These are phyloP conservation scores for Leptopilina syphax DNA, from an alignment of 2,888 invertebrate species.

Conservation along the genomic window DNA sequence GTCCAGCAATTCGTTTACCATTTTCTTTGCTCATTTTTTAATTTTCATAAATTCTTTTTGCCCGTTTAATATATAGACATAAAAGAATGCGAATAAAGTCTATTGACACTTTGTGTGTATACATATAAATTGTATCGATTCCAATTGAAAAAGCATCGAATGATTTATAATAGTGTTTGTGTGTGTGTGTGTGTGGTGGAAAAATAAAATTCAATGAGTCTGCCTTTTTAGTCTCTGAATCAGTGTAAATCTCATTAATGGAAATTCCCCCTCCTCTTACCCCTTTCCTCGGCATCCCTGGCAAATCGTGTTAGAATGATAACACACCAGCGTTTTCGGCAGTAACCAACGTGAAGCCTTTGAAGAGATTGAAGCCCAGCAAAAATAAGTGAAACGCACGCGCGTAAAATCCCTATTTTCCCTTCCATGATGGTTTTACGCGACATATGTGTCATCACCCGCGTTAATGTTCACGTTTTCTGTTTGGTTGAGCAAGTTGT, in stretches of 20 bases:
- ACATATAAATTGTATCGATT: no score
- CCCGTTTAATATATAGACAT: no score
- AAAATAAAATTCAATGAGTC: constrained; percentile 8
- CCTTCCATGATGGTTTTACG: constrained; percentile 25
- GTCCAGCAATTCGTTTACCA: no score
- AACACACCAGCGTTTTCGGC: constrained; percentile 46
- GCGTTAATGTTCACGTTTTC: constrained; percentile 41
- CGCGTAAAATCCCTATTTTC: constrained; percentile 36
- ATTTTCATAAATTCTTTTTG: no score
- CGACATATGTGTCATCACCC: constrained; percentile 36
- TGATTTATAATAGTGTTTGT: not conserved
- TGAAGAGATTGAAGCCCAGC: constrained; percentile 53
- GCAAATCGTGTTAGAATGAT: constrained; percentile 44
- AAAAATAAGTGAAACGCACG: constrained; percentile 50
- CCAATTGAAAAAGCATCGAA: not conserved
- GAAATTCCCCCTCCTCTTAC: constrained; percentile 33
- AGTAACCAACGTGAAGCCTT: constrained; percentile 51
- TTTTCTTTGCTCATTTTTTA: no score
- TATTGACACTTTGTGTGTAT: no score
- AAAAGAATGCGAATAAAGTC: no score
- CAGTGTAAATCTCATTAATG: constrained; percentile 39
- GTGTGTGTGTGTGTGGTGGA: no score
- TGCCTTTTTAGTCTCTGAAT: not conserved
- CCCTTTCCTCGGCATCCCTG: not conserved
- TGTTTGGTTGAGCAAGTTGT: constrained; percentile 33